Conservation (phyloP, 2,113 vertebrate genomes). For the Podarcis muralis region DNA sequence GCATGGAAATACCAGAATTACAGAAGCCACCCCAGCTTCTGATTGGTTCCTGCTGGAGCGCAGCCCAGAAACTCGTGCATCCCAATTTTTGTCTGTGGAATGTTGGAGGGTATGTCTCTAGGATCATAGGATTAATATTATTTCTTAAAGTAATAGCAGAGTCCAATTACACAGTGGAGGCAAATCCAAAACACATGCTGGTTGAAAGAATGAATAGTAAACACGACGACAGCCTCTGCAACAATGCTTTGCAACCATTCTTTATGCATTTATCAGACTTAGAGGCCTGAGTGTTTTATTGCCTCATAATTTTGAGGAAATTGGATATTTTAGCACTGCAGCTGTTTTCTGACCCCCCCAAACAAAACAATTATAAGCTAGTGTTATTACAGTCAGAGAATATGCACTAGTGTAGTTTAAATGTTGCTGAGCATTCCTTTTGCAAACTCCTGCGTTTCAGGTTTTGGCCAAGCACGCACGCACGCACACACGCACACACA, state of each 20-base stretch:
- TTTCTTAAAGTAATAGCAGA: not conserved
- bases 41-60: too few species aligned
- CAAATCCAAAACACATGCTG: constrained; percentile 6
- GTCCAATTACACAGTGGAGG: not conserved
- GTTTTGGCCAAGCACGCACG: too few species aligned
- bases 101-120: too few species aligned
- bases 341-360: constrained; percentile 40
- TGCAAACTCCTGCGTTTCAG: too few species aligned
- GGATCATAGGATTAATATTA: too few species aligned
- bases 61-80: too few species aligned
- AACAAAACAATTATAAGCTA: not conserved
- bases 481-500: too few species aligned
- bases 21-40: too few species aligned
- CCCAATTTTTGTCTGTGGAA: too few species aligned
- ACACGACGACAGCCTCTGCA: constrained; percentile 26
- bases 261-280: constrained; percentile 39
- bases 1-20: not conserved
- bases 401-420: too few species aligned
- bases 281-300: constrained; percentile 48
- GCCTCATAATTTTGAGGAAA: constrained; percentile 58
- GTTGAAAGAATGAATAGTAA: constrained; percentile 38
- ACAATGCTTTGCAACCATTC: constrained; percentile 15
- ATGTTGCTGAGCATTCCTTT: too few species aligned
- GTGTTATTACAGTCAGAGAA: not conserved
- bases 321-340: constrained; percentile 41